phyloP scores from a whole-genome alignment of 2,888 invertebrate species.

The Plagiodera versicolora region DNA sequence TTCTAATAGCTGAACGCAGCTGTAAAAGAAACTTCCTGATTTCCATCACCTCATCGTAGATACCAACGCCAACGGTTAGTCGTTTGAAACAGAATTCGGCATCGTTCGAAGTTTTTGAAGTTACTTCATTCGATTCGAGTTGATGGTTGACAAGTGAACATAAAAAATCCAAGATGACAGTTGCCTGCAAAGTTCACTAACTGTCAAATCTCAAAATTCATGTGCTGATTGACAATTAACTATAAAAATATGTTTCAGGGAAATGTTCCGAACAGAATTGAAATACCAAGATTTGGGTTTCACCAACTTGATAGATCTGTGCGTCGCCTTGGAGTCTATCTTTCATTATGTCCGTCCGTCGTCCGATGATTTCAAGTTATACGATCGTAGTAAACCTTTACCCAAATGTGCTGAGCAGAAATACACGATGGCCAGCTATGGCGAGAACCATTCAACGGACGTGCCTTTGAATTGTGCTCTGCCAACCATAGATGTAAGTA shows the following conservation, averaged over 20 bases:
- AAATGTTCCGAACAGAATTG: conserved; percentile 42
- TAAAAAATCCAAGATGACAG: too few species aligned
- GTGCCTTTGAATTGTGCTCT: conserved; percentile 14
- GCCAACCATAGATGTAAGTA: conserved; percentile 29
- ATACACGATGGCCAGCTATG: conserved; percentile 34
- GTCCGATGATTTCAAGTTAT: conserved; percentile 48
- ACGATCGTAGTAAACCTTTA: conserved; percentile 42
- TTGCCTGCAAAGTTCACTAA: too few species aligned
- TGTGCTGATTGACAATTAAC: background rate
- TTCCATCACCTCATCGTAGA: too few species aligned
- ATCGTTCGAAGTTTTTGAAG: too few species aligned
- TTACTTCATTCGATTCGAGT: too few species aligned
- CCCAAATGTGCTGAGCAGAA: conserved; percentile 31
- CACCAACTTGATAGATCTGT: conserved; percentile 45
- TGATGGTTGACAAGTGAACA: too few species aligned
- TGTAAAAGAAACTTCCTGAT: too few species aligned
- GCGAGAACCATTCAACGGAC: conserved; percentile 11
- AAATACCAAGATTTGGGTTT: conserved; percentile 45
- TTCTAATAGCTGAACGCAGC: too few species aligned
- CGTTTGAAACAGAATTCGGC: too few species aligned
- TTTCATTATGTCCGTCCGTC: conserved; percentile 45
- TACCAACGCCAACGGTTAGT: too few species aligned
- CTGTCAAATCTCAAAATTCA: background rate
- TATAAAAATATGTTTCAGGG: conserved; percentile 33
- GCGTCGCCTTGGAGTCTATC: conserved; percentile 41